These are phyloP conservation scores for Camponotus vicinus DNA, from an alignment of 1,140 invertebrate species.

Conservation along the genomic window DNA sequence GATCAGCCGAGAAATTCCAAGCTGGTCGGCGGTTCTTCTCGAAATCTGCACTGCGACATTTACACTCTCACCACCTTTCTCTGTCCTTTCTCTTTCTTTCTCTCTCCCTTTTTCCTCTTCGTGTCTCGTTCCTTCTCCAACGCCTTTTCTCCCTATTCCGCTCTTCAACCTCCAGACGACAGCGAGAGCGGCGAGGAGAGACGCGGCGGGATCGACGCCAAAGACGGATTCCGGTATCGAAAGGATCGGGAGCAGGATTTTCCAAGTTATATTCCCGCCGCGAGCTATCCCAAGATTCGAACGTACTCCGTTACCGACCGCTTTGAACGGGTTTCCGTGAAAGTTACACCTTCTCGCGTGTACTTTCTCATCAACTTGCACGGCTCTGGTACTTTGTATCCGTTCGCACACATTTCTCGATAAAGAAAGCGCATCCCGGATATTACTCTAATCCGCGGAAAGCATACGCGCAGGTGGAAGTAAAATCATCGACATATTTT, in stretches of 20 bases:
- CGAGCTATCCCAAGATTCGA: constrained; percentile 72
- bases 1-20: constrained; percentile 67
- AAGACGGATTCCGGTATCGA: constrained; percentile 76
- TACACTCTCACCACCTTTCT: constrained; percentile 59
- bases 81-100: constrained; percentile 17
- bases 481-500: not conserved
- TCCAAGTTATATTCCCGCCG: constrained; percentile 72
- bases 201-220: constrained; percentile 45
- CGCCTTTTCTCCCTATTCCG: not conserved
- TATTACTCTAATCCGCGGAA: constrained; percentile 11
- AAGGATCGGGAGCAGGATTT: constrained; percentile 73
- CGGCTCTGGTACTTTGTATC: not conserved
- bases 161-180: constrained; percentile 52
- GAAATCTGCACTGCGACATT: constrained; percentile 76
- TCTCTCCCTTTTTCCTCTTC: constrained; percentile 44
- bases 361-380: constrained; percentile 67
- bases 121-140: constrained; percentile 2
- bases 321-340: constrained; percentile 63
- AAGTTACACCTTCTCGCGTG: constrained; percentile 60
- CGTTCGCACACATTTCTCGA: not conserved
- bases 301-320: constrained; percentile 59
- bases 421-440: constrained; percentile 33
- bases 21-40: constrained; percentile 60
- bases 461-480: not conserved
- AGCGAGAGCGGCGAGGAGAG: constrained; percentile 53